Conservation (phyloP, 2,888 invertebrate genomes). For the Cartodere bifasciata region DNA sequence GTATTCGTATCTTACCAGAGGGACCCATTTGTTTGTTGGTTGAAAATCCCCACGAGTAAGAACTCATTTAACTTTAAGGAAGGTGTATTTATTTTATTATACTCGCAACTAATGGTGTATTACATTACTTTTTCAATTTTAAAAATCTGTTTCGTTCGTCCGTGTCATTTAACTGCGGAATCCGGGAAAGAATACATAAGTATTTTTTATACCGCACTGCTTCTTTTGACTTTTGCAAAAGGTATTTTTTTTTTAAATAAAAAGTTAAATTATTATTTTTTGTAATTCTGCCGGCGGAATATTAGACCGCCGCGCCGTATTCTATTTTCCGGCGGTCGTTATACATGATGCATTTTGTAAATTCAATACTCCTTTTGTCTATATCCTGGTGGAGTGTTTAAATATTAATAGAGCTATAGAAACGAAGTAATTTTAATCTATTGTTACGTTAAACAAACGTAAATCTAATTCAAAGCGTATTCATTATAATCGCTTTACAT, state of each 20-base stretch:
- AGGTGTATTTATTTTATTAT: conserved; percentile 39
- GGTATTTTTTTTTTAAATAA: too few species aligned
- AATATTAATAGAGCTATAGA: conserved; percentile 36
- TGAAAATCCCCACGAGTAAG: conserved; percentile 33
- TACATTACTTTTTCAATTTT: conserved; percentile 25
- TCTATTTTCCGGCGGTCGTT: too few species aligned
- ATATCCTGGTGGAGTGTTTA: conserved; percentile 32
- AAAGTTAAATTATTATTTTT: too few species aligned
- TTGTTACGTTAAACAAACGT: conserved; percentile 37
- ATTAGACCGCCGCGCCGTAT: too few species aligned
- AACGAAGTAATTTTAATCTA: conserved; percentile 37
- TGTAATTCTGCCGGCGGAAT: too few species aligned
- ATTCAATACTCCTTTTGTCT: conserved; percentile 34
- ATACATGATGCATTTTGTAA: conserved; percentile 26
- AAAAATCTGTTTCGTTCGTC: conserved; percentile 14
- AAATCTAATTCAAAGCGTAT: conserved; percentile 33
- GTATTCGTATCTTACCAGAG: conserved; percentile 37
- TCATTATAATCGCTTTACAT: conserved; percentile 38
- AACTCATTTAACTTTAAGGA: conserved; percentile 39
- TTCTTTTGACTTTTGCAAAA: too few species aligned
- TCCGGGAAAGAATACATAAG: too few species aligned
- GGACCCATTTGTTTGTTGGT: conserved; percentile 36
- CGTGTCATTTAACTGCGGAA: too few species aligned
- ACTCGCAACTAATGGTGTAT: conserved; percentile 34
- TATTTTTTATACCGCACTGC: too few species aligned